phyloP scores from a whole-genome alignment of 1,140 invertebrate genomes.

The Leptinotarsa undecemlineata region DNA sequence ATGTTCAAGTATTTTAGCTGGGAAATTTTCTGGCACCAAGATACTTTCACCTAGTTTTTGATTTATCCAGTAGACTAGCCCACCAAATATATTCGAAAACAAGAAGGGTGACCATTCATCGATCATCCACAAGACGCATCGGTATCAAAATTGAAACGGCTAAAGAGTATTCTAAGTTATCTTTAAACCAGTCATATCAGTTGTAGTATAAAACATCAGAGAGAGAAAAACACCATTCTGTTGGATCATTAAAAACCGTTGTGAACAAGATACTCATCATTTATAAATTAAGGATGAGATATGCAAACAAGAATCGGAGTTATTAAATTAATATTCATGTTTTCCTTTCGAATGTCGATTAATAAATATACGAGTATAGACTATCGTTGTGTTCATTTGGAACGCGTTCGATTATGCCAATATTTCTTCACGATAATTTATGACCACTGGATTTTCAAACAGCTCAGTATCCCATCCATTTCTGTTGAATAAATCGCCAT shows the following conservation, averaged over 20 bases:
- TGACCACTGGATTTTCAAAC: neutral
- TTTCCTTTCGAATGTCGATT: constrained; percentile 32
- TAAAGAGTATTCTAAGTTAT: too few species aligned
- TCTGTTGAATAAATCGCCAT: neutral
- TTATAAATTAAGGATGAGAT: constrained; percentile 37
- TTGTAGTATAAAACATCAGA: neutral
- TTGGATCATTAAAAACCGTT: neutral
- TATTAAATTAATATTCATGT: constrained; percentile 42
- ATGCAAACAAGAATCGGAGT: constrained; percentile 35
- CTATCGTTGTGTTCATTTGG: constrained; percentile 36
- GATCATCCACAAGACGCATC: too few species aligned
- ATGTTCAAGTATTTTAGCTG: too few species aligned
- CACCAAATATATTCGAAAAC: too few species aligned
- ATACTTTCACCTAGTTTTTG: too few species aligned
- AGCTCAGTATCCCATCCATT: neutral
- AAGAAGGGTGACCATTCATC: too few species aligned
- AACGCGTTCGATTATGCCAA: constrained; percentile 33
- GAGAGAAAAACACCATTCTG: neutral
- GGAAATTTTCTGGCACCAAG: too few species aligned
- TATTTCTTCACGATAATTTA: constrained; percentile 29
- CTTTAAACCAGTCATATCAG: too few species aligned
- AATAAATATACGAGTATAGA: constrained; percentile 36
- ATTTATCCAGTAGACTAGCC: too few species aligned
- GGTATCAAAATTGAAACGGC: too few species aligned
- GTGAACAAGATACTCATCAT: neutral